These are phyloP conservation scores for Ondatra zibethicus DNA, from an alignment of 2,113 vertebrate species.

Conservation along the genomic window DNA sequence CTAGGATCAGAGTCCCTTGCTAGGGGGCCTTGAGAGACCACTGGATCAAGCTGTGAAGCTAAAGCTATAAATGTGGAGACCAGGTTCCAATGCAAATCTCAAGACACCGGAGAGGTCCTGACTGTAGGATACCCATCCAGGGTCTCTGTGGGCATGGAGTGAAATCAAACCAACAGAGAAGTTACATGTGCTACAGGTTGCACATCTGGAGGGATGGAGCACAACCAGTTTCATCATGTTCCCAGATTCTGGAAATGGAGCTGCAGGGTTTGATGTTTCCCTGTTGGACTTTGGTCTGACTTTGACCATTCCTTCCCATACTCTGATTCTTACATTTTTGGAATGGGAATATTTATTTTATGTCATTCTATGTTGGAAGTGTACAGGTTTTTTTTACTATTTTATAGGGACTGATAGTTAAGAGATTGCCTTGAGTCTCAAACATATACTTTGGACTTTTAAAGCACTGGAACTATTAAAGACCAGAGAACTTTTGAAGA, in stretches of 20 bases:
- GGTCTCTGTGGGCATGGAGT: background rate
- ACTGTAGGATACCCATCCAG: background rate
- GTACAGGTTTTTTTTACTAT: background rate
- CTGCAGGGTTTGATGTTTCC: background rate
- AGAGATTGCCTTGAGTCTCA: background rate
- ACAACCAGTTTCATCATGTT: background rate
- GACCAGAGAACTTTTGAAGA: background rate
- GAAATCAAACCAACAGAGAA: background rate
- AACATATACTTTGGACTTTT: background rate
- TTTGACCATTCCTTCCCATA: background rate
- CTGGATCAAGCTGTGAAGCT: background rate
- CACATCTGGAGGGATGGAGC: background rate
- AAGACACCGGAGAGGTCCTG: background rate
- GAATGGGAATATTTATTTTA: background rate
- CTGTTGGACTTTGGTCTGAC: background rate
- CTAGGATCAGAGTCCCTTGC: background rate
- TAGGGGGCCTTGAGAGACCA: background rate
- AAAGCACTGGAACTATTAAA: background rate
- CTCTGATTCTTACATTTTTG: background rate
- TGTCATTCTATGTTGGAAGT: background rate
- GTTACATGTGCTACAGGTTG: background rate
- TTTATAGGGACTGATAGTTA: background rate
- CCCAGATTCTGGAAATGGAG: background rate
- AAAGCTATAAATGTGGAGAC: background rate
- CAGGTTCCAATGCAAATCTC: background rate